These are phyloP conservation scores for Eolophus roseicapilla DNA, from an alignment of 2,113 vertebrate genomes.

Conservation along the genomic window DNA sequence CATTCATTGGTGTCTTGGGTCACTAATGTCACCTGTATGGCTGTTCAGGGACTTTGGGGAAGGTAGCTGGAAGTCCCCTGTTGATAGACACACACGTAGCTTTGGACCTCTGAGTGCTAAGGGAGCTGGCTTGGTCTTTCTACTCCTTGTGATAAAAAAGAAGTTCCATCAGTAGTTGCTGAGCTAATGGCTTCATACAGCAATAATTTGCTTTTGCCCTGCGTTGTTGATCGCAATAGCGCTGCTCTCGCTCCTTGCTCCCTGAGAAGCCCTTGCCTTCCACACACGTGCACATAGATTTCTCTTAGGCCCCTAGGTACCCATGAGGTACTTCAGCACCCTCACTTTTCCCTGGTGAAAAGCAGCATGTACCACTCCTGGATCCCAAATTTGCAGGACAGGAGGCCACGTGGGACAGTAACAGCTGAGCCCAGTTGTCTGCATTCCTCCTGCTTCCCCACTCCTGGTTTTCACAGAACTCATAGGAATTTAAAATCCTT, in stretches of 20 bases:
- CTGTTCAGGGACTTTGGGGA: neutral
- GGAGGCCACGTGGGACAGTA: neutral
- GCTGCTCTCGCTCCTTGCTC: neutral
- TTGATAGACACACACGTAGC: rapidly evolving
- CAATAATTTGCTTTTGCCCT: neutral
- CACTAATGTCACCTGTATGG: neutral
- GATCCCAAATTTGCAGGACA: neutral
- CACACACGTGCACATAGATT: neutral
- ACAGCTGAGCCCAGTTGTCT: neutral
- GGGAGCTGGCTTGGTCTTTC: neutral
- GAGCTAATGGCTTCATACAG: neutral
- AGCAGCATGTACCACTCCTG: neutral
- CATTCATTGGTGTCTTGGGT: neutral
- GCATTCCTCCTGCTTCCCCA: neutral
- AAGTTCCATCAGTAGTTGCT: neutral
- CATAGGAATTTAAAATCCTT: neutral
- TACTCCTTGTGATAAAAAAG: neutral
- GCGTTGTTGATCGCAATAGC: neutral
- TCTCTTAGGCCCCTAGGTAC: too few relatives aligned
- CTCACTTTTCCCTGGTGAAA: neutral
- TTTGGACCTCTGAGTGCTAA: neutral
- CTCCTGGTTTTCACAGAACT: neutral
- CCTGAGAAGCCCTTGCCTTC: neutral
- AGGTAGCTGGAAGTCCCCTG: neutral
- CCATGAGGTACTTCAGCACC: neutral